Percentiles rank a stretch among this genome's conserved stretches.
These are phyloP conservation scores for Metaphire vulgaris DNA, from an alignment of 1,140 invertebrate genomes.

Conservation along the genomic window DNA sequence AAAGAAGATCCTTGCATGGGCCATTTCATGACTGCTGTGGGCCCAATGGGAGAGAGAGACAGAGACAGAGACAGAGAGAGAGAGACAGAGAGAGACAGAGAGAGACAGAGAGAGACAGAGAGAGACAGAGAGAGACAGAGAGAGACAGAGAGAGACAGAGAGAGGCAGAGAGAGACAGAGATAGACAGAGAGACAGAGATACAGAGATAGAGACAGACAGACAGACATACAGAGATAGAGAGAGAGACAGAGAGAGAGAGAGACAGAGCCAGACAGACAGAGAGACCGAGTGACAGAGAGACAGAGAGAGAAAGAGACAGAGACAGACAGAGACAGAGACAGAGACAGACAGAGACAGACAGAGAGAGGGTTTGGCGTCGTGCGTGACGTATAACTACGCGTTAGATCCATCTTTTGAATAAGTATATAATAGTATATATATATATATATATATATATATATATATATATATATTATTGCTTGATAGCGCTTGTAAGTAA, in stretches of 20 bases:
- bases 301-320: slow-evolving; percentile 15
- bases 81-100: slow-evolving; percentile 10
- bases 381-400: no score
- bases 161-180: neutral
- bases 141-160: slow-evolving; percentile 10
- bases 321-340: slow-evolving; percentile 10
- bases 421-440: no score
- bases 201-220: neutral
- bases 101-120: slow-evolving; percentile 4
- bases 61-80: neutral
- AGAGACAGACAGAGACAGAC: slow-evolving; percentile 9
- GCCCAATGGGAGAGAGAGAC: neutral
- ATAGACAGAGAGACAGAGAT: neutral
- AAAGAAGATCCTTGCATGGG: no score
- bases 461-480: no score
- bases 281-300: slow-evolving; percentile 2
- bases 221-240: neutral
- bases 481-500: no score
- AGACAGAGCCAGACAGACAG: slow-evolving; percentile 2
- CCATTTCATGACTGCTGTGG: no score
- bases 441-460: no score
- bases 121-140: slow-evolving; percentile 11
- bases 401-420: no score
- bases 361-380: slow-evolving; percentile 8
- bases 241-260: slow-evolving; percentile 12